Base-by-base conservation (phyloP, 2,888 invertebrate genomes). In the Drosophila affinis region DNA sequence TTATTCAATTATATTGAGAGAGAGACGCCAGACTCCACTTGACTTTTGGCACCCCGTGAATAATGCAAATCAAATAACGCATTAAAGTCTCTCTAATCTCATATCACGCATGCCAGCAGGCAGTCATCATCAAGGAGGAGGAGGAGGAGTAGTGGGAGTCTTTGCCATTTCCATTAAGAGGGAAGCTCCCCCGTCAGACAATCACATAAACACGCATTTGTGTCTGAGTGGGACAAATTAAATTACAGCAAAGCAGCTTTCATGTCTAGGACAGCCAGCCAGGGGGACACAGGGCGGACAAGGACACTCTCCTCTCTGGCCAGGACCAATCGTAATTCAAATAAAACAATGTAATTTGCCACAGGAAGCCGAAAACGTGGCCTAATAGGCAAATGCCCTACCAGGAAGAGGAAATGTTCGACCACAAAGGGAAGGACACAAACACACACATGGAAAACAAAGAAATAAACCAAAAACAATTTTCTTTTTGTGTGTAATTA, bases 171-270 rank as follows among this genome's bases (percentile, higher is more conserved):
- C 51, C 44, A 58, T 68, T 52, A 61, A 21, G 58, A 65, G 48
- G 57, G 58, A 63, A 46, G 57, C 62, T 21, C 21, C 59, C 24
- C 61, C 48, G 3, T 62, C 69, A 72, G 70, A 69, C 87, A 80
- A 78, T 86, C 75, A 87, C 87, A 84, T 87, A 77, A 88, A 78
- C 88, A 75, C 70, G 74, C 79, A 88, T 87, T 88, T 78, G 72
- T 49, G 64, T 59, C 62, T 69, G 77, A 87, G 86, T 65, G 74
- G 75, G 72, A 70, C 81, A 89, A 86, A 86, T 89, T 78, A 87
- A 87, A 86, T 86, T 86, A 86, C 75, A 75, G 55, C 57, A 78
- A 87, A 87, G 83, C 81, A 71, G 86, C 88, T 86, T 86, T 87
- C 73, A 85, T 82, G 82, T 82, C 76, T 67, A 29, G 73, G 60